A percentile compares a stretch with the other conserved stretches of the same genome.
These are phyloP conservation scores for Agrochola lychnidis DNA, from an alignment of 2,888 invertebrate genomes.

Conservation along the genomic window DNA sequence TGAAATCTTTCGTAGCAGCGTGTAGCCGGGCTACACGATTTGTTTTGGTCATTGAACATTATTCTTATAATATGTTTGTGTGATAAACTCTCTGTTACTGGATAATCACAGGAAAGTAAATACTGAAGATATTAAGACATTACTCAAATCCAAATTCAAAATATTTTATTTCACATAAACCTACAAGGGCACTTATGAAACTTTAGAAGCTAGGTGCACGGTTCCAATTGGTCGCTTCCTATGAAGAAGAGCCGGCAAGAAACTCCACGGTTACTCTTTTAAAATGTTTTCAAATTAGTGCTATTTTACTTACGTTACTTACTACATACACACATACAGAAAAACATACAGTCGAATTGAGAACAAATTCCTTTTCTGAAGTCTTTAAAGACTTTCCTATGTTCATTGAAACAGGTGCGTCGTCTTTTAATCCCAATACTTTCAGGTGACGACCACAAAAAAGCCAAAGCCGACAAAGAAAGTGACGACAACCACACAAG, in stretches of 20 bases:
- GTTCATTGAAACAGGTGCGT: conserved; percentile 51
- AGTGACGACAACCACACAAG: conserved; percentile 81
- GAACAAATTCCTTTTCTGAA: neutral
- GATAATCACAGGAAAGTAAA: neutral
- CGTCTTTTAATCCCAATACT: conserved; percentile 73
- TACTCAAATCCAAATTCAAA: neutral
- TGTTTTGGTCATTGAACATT: neutral
- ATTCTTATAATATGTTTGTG: neutral
- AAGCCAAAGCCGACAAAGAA: conserved; percentile 81
- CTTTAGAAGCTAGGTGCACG: too few species aligned
- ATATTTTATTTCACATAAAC: too few species aligned
- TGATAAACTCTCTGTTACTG: neutral
- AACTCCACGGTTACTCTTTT: too few species aligned
- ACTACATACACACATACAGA: neutral
- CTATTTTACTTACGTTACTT: too few species aligned
- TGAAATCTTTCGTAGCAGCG: too few species aligned
- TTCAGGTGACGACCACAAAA: conserved; percentile 85
- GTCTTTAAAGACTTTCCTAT: neutral
- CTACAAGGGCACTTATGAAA: too few species aligned
- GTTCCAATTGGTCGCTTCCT: too few species aligned
- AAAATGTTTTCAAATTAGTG: too few species aligned
- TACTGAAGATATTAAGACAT: neutral
- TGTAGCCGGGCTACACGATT: neutral
- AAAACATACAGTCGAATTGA: neutral
- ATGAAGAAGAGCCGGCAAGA: too few species aligned